phyloP scores from a whole-genome alignment of 2,888 invertebrate genomes.

The Meghimatium bilineatum region DNA sequence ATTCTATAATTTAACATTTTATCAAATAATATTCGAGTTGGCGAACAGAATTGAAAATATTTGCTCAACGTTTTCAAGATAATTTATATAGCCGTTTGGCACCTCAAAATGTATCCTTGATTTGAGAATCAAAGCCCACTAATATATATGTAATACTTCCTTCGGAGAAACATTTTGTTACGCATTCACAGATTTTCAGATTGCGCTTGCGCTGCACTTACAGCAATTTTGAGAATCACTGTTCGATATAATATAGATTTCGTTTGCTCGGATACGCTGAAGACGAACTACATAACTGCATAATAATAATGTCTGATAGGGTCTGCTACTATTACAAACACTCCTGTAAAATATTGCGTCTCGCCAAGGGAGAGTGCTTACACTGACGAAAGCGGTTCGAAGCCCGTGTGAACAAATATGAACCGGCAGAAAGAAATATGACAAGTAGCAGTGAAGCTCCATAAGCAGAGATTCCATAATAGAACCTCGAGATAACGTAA shows the following conservation, averaged over 20 bases:
- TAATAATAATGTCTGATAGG: conserved; percentile 7
- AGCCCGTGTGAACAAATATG: conserved; percentile 7
- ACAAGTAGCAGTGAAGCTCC: not conserved
- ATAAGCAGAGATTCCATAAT: not conserved
- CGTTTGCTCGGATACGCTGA: not conserved
- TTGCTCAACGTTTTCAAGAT: too few species aligned
- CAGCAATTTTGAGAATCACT: not conserved
- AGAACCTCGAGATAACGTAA: conserved; percentile 1
- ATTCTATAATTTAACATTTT: too few species aligned
- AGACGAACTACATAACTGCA: not conserved
- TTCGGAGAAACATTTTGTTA: not conserved
- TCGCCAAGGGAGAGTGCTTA: not conserved
- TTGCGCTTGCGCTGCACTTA: not conserved
- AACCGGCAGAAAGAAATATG: conserved; percentile 4
- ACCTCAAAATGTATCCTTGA: too few species aligned
- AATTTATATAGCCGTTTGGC: too few species aligned
- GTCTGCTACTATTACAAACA: not conserved
- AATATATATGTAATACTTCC: not conserved
- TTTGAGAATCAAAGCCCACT: not conserved
- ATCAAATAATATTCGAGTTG: too few species aligned
- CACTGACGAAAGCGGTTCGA: not conserved
- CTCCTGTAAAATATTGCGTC: not conserved
- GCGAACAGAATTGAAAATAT: too few species aligned
- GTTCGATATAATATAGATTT: not conserved
- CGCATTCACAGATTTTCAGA: not conserved